Evolutionary conservation across 2,888 invertebrate genomes (phyloP).

Genomic region (Byasa hedistus): DNA sequence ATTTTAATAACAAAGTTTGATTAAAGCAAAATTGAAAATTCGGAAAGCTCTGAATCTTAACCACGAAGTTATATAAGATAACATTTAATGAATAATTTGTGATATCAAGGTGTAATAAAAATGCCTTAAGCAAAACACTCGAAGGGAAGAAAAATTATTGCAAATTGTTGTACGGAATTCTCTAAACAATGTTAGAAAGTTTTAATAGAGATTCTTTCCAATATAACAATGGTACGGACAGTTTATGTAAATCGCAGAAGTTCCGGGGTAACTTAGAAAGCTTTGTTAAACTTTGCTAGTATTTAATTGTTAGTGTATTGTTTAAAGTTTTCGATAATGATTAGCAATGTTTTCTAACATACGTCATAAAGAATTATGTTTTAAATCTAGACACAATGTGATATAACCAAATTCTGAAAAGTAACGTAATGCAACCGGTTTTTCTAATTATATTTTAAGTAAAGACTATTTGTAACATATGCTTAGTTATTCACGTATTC

Average conservation of each 20-base stretch:
- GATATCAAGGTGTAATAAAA: constrained; percentile 12
- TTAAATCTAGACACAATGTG: too few species aligned
- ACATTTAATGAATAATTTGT: constrained; percentile 4
- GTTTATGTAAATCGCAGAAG: constrained; percentile 11
- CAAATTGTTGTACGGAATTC: constrained; percentile 8
- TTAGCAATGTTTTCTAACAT: neutral
- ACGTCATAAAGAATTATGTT: neutral
- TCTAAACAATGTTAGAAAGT: constrained; percentile 25
- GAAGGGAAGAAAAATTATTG: neutral
- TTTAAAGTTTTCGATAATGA: neutral
- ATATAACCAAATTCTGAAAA: constrained; percentile 2
- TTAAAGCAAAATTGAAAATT: neutral
- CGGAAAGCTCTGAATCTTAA: neutral
- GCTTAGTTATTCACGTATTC: neutral
- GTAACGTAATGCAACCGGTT: neutral
- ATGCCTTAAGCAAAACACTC: constrained; percentile 19
- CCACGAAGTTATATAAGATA: neutral
- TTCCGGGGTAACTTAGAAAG: constrained; percentile 12
- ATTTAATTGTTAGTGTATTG: constrained; percentile 10
- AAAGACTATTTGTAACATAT: neutral
- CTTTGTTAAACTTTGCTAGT: constrained; percentile 4
- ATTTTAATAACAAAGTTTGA: neutral
- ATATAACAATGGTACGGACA: constrained; percentile 22
- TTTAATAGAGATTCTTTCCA: constrained; percentile 26
- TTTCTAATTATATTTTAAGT: too few species aligned